phyloP scores from a whole-genome alignment of 2,888 invertebrate species.

The Zeuzera pyrina region DNA sequence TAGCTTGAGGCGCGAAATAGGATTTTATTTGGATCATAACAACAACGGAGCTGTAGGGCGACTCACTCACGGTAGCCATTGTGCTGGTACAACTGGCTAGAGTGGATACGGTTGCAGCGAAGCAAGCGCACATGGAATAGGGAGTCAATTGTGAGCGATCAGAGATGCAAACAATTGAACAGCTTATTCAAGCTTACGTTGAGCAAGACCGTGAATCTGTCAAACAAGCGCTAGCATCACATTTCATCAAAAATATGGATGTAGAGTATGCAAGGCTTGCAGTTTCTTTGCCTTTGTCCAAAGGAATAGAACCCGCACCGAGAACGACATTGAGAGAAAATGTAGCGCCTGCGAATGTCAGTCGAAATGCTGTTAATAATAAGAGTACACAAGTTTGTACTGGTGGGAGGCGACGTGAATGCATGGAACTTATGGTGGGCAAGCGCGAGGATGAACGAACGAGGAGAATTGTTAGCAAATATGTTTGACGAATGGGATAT shows the following conservation, averaged over 20 bases:
- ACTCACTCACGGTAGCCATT: constrained; percentile 87
- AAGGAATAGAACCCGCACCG: too few species aligned
- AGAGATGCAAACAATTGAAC: constrained; percentile 85
- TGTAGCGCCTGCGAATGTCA: too few species aligned
- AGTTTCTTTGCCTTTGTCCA: too few species aligned
- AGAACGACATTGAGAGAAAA: too few species aligned
- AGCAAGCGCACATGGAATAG: constrained; percentile 93
- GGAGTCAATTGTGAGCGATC: constrained; percentile 89
- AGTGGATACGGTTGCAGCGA: constrained; percentile 95
- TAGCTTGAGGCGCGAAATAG: constrained; percentile 89
- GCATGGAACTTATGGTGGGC: too few species aligned
- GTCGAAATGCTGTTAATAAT: too few species aligned
- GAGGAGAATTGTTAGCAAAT: too few species aligned
- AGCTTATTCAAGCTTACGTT: constrained; percentile 85
- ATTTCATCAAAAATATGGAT: constrained; percentile 94
- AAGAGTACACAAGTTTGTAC: too few species aligned
- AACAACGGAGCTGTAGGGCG: constrained; percentile 87
- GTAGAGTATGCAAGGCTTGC: constrained; percentile 90
- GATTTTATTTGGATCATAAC: constrained; percentile 86
- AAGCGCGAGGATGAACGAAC: too few species aligned
- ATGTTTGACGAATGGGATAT: too few species aligned
- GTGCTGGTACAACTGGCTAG: constrained; percentile 92
- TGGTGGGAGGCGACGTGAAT: too few species aligned
- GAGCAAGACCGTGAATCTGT: constrained; percentile 90
- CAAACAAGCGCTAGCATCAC: constrained; percentile 79